Conservation (phyloP, 1,140 invertebrate species). For the Trachymyrmex septentrionalis region DNA sequence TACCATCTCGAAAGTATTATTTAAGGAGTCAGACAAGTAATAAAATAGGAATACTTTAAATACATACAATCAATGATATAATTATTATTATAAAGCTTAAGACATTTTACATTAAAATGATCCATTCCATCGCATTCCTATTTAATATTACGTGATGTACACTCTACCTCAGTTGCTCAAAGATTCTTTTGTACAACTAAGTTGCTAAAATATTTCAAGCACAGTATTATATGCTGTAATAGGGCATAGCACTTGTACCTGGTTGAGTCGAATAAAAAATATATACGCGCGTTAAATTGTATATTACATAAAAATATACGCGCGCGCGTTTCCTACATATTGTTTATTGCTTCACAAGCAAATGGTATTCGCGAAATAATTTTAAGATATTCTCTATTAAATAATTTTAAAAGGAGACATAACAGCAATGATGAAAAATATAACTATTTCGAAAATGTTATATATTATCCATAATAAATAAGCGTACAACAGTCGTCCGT, state of each 20-base stretch:
- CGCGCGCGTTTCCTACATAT: slow-evolving; percentile 25
- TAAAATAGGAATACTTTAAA: slow-evolving; percentile 29
- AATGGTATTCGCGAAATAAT: neutral
- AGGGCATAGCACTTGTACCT: slow-evolving; percentile 53
- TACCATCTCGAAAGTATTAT: slow-evolving; percentile 60
- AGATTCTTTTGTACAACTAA: slow-evolving; percentile 42
- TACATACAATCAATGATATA: neutral
- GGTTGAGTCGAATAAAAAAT: slow-evolving; percentile 42
- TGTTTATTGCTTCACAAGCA: slow-evolving; percentile 8
- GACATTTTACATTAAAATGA: slow-evolving; percentile 19
- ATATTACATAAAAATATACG: neutral
- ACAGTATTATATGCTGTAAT: slow-evolving; percentile 51
- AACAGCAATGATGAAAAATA: neutral
- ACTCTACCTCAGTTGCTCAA: slow-evolving; percentile 54
- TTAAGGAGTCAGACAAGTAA: slow-evolving; percentile 32
- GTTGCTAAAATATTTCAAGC: slow-evolving; percentile 33
- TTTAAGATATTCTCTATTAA: neutral
- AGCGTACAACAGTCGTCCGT: slow-evolving; percentile 7
- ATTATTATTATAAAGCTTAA: slow-evolving; percentile 18
- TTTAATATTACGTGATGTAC: slow-evolving; percentile 19
- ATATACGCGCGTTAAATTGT: slow-evolving; percentile 19
- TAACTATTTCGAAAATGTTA: neutral
- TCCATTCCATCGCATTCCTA: slow-evolving; percentile 46
- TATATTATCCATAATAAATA: neutral
- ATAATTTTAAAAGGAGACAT: neutral